phyloP scores from a whole-genome alignment of 2,888 invertebrate species.

The Platerodrilus igneus region DNA sequence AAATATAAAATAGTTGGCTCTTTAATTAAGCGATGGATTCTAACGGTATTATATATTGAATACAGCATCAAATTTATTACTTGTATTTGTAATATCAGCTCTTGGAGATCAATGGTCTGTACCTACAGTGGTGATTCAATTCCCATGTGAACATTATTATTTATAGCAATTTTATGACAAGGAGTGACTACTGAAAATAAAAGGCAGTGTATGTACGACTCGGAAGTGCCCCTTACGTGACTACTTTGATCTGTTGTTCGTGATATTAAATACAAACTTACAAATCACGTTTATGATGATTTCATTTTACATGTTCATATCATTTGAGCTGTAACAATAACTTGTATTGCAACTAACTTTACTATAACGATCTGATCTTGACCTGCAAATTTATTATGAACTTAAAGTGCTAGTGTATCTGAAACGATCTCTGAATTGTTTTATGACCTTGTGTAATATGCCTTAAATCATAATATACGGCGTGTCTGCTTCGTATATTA shows the following conservation, averaged over 20 bases:
- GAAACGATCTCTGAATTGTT: too few species aligned
- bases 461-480: too few species aligned
- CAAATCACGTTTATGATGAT: constrained; percentile 45
- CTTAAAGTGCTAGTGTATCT: too few species aligned
- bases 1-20: constrained; percentile 29
- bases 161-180: constrained; percentile 11
- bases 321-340: constrained; percentile 37
- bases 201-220: constrained; percentile 29
- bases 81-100: constrained; percentile 33
- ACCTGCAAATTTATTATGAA: too few species aligned
- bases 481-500: too few species aligned
- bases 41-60: constrained; percentile 42
- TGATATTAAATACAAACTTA: constrained; percentile 39
- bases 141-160: constrained; percentile 18
- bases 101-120: constrained; percentile 12
- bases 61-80: too few species aligned
- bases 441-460: too few species aligned
- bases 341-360: constrained; percentile 35
- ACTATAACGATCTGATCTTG: constrained; percentile 36
- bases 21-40: constrained; percentile 35
- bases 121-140: constrained; percentile 14
- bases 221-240: constrained; percentile 38
- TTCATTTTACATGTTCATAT: constrained; percentile 42
- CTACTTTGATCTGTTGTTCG: constrained; percentile 37
- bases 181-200: constrained; percentile 22